A percentile compares a stretch with the other conserved stretches of the same genome.
Conservation (phyloP, 2,113 vertebrate genomes). For the Proteles cristata region DNA sequence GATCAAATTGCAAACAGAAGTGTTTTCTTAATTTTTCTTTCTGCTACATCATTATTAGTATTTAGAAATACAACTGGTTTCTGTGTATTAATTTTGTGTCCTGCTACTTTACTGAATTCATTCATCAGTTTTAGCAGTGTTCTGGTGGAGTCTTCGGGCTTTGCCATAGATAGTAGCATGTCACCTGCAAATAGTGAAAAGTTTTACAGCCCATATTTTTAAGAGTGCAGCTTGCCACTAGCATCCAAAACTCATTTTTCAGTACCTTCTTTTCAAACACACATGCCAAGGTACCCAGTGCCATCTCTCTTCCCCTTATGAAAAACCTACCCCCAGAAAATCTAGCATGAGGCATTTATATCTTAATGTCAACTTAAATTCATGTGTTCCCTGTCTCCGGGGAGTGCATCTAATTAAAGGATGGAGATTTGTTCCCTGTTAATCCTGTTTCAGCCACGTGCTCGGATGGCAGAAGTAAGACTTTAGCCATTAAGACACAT, state of each 20-base stretch:
- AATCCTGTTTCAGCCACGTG: neutral
- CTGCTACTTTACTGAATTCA: neutral
- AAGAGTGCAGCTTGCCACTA: neutral
- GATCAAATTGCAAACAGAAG: neutral
- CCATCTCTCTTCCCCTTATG: neutral
- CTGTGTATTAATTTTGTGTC: neutral
- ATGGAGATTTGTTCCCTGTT: neutral
- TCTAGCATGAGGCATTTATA: neutral
- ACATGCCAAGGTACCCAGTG: neutral
- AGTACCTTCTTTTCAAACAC: neutral
- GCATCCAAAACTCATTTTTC: neutral
- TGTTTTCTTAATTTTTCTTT: neutral
- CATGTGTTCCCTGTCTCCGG: neutral
- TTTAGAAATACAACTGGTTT: neutral
- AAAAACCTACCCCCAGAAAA: neutral
- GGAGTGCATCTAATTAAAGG: neutral
- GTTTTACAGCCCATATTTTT: neutral
- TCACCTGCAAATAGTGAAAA: neutral
- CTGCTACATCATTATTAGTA: neutral
- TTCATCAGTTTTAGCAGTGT: neutral
- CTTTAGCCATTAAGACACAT: neutral
- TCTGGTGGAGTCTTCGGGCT: neutral
- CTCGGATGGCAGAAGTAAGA: neutral
- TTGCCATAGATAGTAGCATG: neutral
- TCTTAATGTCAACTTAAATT: neutral